Base-by-base conservation (phyloP, 2,113 vertebrate genomes). In the Campylorhamphus procurvoides region DNA sequence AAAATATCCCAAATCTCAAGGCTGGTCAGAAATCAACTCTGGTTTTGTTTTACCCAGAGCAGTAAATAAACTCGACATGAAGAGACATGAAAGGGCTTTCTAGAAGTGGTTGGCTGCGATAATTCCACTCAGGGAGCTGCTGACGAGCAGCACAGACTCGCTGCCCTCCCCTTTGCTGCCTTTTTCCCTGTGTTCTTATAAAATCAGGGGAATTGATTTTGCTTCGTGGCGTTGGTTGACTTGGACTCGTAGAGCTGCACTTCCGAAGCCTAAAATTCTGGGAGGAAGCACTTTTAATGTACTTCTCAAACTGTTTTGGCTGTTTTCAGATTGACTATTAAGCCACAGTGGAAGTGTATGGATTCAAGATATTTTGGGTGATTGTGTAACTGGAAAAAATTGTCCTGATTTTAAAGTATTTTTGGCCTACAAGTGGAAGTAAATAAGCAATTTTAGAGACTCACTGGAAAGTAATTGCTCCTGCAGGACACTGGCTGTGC, bases 371-470 rank as follows among this genome's bases (percentile, higher is more conserved):
- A 95, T 95, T 96, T 94, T 17, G 91, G 94, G 93, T 93, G 94
- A 95, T 97, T 97, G 93, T 96, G 91, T 89, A 96, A 96, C 93
- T 93, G 94, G 94, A 96, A 97, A 96, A 97, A 96, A 87, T 94
- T 96, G 94, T 62, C 81, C 88, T 77, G 92, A 95, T 95, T 94
- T 97, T 64, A 56, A 94, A 96, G 75, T 87, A 93, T 91, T 96
- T 95, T 92, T 97, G 96, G 95, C 96, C 17, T 84, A 59, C 42
- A 39, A 96, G 62, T 79, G 83, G 95, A 95, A 93, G 91, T 90
- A 95, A 95, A 97, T 95, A 97, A 97, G 91, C 91, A 80, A 89
- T 79, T 95, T 94, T 76, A 80, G 94, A 85, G 90, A 62, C 90
- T 90, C 74, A 39, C 78, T 94, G 95, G 96, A 83, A 97, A 96